Evolutionary conservation across 2,888 invertebrate genomes (phyloP).

Genomic region (Drosophila borealis): DNA sequence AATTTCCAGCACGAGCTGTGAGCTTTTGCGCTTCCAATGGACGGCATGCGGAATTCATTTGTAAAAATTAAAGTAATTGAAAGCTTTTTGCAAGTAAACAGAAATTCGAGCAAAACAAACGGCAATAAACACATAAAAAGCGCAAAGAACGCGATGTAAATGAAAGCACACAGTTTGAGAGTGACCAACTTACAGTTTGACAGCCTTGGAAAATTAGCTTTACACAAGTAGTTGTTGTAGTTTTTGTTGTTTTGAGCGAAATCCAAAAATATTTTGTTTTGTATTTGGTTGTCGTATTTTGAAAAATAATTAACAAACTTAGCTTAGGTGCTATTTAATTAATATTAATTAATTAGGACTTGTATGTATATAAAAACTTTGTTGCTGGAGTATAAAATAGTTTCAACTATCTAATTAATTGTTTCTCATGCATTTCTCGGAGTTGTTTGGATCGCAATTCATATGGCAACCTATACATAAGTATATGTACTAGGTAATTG

Average conservation of each 20-base stretch:
- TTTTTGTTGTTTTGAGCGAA: conserved; percentile 62
- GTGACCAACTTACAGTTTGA: conserved; percentile 16
- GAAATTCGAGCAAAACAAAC: conserved; percentile 56
- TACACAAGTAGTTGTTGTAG: neutral
- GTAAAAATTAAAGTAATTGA: conserved; percentile 5
- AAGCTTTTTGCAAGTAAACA: conserved; percentile 47
- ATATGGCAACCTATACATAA: conserved; percentile 48
- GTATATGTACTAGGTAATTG: conserved; percentile 24
- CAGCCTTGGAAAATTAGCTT: conserved; percentile 2
- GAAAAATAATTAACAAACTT: conserved; percentile 74
- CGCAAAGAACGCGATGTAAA: neutral
- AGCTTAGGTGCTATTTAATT: conserved; percentile 71
- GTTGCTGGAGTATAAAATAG: conserved; percentile 65
- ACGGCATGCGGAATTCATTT: conserved; percentile 23
- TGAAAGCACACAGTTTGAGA: conserved; percentile 10
- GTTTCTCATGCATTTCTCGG: conserved; percentile 54
- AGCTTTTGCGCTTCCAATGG: conserved; percentile 41
- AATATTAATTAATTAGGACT: conserved; percentile 45
- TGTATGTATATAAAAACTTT: conserved; percentile 62
- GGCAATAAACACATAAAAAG: conserved; percentile 23
- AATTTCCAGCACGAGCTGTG: conserved; percentile 37
- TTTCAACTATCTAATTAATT: conserved; percentile 71
- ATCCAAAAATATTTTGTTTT: conserved; percentile 73
- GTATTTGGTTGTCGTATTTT: conserved; percentile 63
- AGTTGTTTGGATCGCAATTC: conserved; percentile 43